Conservation (phyloP, 2,888 invertebrate species). For the Abrostola triplasia region DNA sequence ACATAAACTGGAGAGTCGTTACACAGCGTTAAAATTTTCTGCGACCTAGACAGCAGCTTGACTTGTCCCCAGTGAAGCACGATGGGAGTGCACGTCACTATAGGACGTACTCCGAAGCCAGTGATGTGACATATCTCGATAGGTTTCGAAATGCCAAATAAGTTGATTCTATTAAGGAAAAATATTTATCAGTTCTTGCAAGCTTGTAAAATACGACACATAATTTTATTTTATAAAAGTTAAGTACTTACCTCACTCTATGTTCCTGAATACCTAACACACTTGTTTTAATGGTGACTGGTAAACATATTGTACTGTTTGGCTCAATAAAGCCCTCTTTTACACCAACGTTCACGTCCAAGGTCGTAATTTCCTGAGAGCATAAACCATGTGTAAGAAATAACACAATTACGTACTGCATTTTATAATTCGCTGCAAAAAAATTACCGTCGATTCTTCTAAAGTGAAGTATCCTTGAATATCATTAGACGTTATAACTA, state of each 20-base stretch:
- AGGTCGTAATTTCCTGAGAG: slow-evolving; percentile 63
- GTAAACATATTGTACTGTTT: slow-evolving; percentile 76
- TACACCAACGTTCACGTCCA: slow-evolving; percentile 69
- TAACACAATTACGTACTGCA: background rate
- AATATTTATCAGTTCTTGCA: background rate
- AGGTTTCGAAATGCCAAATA: slow-evolving; percentile 81
- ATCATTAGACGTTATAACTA: slow-evolving; percentile 82
- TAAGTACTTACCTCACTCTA: slow-evolving; percentile 66
- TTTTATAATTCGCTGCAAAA: background rate
- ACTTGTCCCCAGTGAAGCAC: slow-evolving; percentile 90
- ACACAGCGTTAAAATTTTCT: slow-evolving; percentile 86
- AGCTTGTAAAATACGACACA: background rate
- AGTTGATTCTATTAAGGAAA: slow-evolving; percentile 63
- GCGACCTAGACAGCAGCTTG: slow-evolving; percentile 85
- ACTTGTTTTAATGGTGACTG: slow-evolving; percentile 79
- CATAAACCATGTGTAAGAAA: background rate
- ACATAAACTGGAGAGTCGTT: slow-evolving; percentile 92
- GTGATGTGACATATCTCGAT: slow-evolving; percentile 83
- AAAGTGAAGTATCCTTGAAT: slow-evolving; percentile 76
- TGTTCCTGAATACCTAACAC: slow-evolving; percentile 81
- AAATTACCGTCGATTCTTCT: slow-evolving; percentile 44
- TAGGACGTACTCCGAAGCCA: slow-evolving; percentile 90
- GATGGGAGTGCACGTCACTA: slow-evolving; percentile 89
- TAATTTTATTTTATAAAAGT: background rate
- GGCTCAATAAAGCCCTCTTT: slow-evolving; percentile 83